Conservation (phyloP, 1,140 invertebrate genomes). For the Aphaenogaster rudis region DNA sequence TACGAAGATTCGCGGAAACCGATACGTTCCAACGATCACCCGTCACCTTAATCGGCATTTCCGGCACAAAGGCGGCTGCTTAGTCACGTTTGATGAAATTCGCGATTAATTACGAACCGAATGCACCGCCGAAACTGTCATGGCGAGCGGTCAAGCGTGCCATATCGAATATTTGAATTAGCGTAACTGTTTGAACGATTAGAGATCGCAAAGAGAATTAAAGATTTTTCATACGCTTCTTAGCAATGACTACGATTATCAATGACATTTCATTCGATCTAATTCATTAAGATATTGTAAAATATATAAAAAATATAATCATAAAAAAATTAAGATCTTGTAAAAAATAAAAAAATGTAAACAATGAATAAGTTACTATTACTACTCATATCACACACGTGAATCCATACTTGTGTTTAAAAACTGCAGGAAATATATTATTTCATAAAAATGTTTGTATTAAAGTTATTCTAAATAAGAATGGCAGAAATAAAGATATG, state of each 20-base stretch:
- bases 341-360: conserved; percentile 1
- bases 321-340: not conserved
- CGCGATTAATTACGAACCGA: not conserved
- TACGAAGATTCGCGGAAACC: not conserved
- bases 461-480: conserved; percentile 29
- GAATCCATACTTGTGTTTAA: conserved; percentile 53
- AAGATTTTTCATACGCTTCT: not conserved
- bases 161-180: not conserved
- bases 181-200: not conserved
- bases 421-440: conserved; percentile 30
- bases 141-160: not conserved
- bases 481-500: conserved; percentile 62
- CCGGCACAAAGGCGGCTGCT: not conserved
- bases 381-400: conserved; percentile 52
- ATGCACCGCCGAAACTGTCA: not conserved
- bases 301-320: not conserved
- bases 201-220: not conserved
- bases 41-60: not conserved
- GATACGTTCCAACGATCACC: not conserved
- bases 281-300: not conserved
- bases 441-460: conserved; percentile 14
- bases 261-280: not conserved
- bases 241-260: not conserved
- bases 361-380: not conserved
- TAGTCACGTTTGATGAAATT: not conserved